phyloP scores from a whole-genome alignment of 2,888 invertebrate genomes.

The Cotesia congregata region DNA sequence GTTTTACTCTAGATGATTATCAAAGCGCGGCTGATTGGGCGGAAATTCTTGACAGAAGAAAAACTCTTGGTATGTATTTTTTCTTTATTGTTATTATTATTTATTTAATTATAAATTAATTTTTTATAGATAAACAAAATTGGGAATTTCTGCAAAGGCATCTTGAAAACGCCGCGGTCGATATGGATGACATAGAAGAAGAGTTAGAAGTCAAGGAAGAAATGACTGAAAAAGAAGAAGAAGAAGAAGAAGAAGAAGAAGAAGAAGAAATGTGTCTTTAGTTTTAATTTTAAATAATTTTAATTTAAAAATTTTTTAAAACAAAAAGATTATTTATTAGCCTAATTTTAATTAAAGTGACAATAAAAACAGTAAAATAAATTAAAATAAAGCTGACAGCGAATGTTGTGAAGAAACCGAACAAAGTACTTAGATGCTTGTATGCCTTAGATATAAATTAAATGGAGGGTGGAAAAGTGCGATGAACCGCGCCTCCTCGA shows the following conservation, averaged over 20 bases:
- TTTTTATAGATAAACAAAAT: neutral
- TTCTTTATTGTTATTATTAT: neutral
- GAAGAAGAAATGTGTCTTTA: no score
- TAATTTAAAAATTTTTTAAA: no score
- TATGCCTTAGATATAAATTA: neutral
- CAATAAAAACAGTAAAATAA: neutral
- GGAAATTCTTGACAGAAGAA: neutral
- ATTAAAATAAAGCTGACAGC: neutral
- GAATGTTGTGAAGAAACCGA: neutral
- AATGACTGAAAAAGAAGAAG: neutral
- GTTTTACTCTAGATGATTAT: neutral
- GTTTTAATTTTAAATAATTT: no score
- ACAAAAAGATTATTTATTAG: no score
- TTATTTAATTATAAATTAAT: neutral
- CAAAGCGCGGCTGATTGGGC: neutral
- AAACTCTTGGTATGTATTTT: neutral
- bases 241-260: no score
- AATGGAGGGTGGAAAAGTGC: conserved; percentile 54
- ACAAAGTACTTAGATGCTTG: conserved; percentile 17
- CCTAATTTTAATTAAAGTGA: no score
- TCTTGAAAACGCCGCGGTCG: neutral
- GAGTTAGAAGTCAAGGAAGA: neutral
- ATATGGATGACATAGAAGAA: neutral
- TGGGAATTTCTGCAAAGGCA: conserved; percentile 18
- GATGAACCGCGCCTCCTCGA: conserved; percentile 53